A percentile compares a stretch with the other conserved stretches of the same genome.
These are phyloP conservation scores for Brachymystax lenok DNA, from an alignment of 2,797 vertebrate genomes.

Conservation along the genomic window DNA sequence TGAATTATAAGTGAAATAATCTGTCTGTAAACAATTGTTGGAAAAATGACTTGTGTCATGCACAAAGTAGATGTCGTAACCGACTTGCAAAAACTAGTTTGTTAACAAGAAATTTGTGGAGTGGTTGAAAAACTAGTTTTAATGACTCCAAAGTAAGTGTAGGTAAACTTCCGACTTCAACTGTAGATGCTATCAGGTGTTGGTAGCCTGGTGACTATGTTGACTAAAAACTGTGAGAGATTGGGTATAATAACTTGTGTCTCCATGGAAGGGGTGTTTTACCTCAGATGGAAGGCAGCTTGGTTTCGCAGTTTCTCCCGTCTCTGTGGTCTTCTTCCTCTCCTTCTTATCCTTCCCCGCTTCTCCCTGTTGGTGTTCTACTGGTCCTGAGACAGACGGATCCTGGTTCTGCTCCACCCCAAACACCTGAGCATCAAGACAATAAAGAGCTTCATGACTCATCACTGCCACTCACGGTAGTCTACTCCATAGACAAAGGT, in stretches of 20 bases:
- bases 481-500: slow-evolving; percentile 20
- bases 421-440: slow-evolving; percentile 83
- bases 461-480: not conserved
- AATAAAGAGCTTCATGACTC: slow-evolving; percentile 22
- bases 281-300: slow-evolving; percentile 58
- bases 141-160: too few relatives aligned
- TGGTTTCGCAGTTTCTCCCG: slow-evolving; percentile 47
- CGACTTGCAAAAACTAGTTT: too few relatives aligned
- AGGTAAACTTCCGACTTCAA: too few relatives aligned
- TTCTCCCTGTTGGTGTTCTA: slow-evolving; percentile 72
- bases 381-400: slow-evolving; percentile 65
- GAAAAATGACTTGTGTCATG: too few relatives aligned
- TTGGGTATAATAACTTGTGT: not conserved
- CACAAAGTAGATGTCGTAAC: too few relatives aligned
- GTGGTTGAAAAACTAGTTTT: too few relatives aligned
- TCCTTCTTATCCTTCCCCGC: slow-evolving; percentile 80
- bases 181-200: not conserved
- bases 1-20: too few relatives aligned
- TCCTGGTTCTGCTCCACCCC: slow-evolving; percentile 87
- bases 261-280: slow-evolving; percentile 10
- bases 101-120: too few relatives aligned
- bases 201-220: not conserved
- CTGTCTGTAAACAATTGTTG: too few relatives aligned
- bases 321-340: slow-evolving; percentile 76
- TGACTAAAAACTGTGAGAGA: too few relatives aligned